These are phyloP conservation scores for Drosophila novamexicana DNA, from an alignment of 1,140 invertebrate genomes.

Conservation along the genomic window DNA sequence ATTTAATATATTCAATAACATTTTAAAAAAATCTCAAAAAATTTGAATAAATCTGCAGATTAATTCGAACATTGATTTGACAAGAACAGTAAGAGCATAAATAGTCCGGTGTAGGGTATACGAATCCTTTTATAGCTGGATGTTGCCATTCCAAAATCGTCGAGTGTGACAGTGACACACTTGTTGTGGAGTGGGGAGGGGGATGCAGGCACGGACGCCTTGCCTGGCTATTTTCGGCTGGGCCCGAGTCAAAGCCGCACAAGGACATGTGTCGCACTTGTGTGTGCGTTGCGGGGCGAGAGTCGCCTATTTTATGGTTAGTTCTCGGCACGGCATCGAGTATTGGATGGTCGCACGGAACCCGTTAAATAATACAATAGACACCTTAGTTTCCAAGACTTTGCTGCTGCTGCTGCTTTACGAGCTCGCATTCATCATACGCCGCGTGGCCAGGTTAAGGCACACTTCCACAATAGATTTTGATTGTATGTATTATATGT, in stretches of 20 bases:
- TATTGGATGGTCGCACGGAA: slow-evolving; percentile 32
- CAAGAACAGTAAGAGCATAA: slow-evolving; percentile 8
- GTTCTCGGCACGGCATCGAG: slow-evolving; percentile 11
- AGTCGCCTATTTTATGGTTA: slow-evolving; percentile 27
- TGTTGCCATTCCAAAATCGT: slow-evolving; percentile 69
- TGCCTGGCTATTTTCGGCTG: slow-evolving; percentile 69
- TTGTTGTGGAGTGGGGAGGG: slow-evolving; percentile 40
- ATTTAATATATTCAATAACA: too few species aligned
- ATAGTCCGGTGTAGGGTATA: background rate
- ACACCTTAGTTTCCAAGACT: slow-evolving; percentile 64
- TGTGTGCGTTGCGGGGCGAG: background rate
- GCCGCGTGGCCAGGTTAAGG: slow-evolving; percentile 1
- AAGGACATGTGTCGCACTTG: slow-evolving; percentile 74
- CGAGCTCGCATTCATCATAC: slow-evolving; percentile 55
- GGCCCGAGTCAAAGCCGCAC: slow-evolving; percentile 72
- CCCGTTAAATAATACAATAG: slow-evolving; percentile 77
- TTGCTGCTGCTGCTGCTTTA: slow-evolving; percentile 43
- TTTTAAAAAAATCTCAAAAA: too few species aligned
- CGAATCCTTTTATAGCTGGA: slow-evolving; percentile 4
- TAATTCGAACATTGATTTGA: too few species aligned
- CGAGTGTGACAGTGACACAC: slow-evolving; percentile 81
- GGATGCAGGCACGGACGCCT: background rate
- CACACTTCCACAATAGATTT: background rate
- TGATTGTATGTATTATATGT: slow-evolving; percentile 7
- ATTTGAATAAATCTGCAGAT: too few species aligned